Evolutionary conservation across 2,888 invertebrate genomes (phyloP), one percentile per base, ranked within the genome.

Genomic region (Formica aserva): DNA sequence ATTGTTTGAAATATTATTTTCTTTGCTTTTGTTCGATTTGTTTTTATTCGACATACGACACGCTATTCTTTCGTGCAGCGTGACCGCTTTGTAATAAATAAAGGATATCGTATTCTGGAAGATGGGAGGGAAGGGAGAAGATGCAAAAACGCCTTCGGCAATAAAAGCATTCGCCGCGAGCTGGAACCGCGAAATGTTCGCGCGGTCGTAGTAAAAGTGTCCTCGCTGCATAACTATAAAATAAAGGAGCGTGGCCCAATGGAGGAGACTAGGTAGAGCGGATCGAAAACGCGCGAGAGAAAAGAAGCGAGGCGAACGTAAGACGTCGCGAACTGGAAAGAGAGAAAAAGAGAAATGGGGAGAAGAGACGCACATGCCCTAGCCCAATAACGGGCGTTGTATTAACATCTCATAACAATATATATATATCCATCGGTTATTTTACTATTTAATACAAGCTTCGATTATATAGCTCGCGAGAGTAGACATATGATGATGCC

Each of bases 191-290:
- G 89, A 87, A 90, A 87, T 89, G 88, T 85, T 85, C 87, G 86
- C 86, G 85, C 82, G 83, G 82, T 89, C 83, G 89, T 89, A 92
- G 91, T 93, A 93, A 93, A 93, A 93, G 92, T 91, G 92, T 93
- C 93, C 91, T 91, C 93, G 92, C 90, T 92, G 92, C 92, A 92
- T 93, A 92, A 92, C 93, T 93, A 91, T 93, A 92, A 93, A 93
- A 93, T 91, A 92, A 93, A 92, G 91, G 90, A 92, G 88, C 91
- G 81, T 66, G 76, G 85, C 69, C 65, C 78, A 78, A 60, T 35
- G 72, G 55, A 67, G 66, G 77, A 67, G 62, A 41, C 69, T 63
- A 75, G 77, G 76, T 71, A 66, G 82, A 86, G 82, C 48, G 63
- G 62, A 55, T 86, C 81, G 85, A 60, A 78, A 77, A 72, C 38